Percentiles rank a stretch among this genome's conserved stretches.
Conservation (phyloP, 2,113 vertebrate species). For the Enhydra lutris region DNA sequence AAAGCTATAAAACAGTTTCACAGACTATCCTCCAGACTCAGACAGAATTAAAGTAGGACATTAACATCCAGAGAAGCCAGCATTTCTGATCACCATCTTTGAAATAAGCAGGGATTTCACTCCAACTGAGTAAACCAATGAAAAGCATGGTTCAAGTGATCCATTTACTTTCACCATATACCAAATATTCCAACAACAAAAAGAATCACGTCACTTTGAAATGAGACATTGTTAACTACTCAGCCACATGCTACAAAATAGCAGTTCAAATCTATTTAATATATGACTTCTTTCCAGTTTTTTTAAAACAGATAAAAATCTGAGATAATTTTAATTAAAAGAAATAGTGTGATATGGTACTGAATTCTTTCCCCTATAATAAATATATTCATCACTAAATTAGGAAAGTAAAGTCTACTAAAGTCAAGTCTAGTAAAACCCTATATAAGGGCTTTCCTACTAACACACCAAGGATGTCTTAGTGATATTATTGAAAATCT, state of each 20-base stretch:
- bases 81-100: background rate
- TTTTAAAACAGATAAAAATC: background rate
- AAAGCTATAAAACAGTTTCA: conserved; percentile 17
- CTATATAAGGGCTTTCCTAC: background rate
- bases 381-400: background rate
- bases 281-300: background rate
- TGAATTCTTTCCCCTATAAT: background rate
- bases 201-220: background rate
- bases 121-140: background rate
- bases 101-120: background rate
- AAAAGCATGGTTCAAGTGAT: background rate
- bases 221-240: background rate
- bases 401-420: background rate
- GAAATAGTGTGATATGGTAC: background rate
- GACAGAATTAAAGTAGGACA: background rate
- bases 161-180: background rate
- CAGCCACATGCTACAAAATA: background rate
- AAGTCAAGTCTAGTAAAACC: background rate
- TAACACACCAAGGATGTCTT: background rate
- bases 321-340: conserved; percentile 23
- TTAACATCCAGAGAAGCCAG: background rate
- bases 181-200: background rate
- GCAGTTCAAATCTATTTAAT: conserved; percentile 8
- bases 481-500: background rate
- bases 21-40: background rate